Evolutionary conservation across 2,797 vertebrate species (phyloP).

Genomic region (Myotis findleyi): DNA sequence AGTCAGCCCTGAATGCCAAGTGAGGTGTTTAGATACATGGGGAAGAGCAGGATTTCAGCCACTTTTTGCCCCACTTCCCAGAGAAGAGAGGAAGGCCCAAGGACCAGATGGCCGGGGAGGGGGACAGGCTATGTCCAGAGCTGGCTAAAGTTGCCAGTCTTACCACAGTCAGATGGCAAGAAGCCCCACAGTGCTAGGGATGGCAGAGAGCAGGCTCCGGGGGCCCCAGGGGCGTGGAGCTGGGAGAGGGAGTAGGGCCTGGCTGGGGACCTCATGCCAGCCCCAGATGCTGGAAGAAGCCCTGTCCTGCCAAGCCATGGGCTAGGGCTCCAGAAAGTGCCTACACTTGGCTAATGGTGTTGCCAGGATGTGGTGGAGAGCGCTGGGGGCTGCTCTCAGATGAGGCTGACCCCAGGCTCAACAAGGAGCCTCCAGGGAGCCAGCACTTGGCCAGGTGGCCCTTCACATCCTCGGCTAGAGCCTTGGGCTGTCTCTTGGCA

Average conservation of each 20-base stretch:
- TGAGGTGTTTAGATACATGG: background rate
- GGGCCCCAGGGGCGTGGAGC: background rate
- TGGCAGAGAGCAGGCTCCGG: background rate
- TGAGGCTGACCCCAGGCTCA: background rate
- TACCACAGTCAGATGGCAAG: background rate
- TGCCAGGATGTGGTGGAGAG: background rate
- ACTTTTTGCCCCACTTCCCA: background rate
- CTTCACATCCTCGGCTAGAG: constrained; percentile 20
- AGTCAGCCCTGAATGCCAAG: background rate
- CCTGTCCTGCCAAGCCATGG: background rate
- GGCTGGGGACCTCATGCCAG: background rate
- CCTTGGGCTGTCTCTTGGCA: constrained; percentile 67
- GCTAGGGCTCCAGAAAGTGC: background rate
- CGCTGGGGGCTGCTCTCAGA: background rate
- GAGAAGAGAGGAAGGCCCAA: background rate
- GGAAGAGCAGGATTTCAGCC: background rate
- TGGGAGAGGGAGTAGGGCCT: background rate
- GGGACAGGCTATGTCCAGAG: background rate
- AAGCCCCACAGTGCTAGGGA: background rate
- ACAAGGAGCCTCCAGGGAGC: background rate
- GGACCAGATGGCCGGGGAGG: constrained; percentile 37
- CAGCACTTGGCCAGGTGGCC: constrained; percentile 57
- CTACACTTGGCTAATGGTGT: background rate
- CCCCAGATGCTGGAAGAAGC: constrained; percentile 41
- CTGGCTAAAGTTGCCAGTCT: background rate